Evolutionary conservation across 2,113 vertebrate genomes (phyloP), one percentile per base, ranked within the genome.

Genomic region (Hiodon tergisus): DNA sequence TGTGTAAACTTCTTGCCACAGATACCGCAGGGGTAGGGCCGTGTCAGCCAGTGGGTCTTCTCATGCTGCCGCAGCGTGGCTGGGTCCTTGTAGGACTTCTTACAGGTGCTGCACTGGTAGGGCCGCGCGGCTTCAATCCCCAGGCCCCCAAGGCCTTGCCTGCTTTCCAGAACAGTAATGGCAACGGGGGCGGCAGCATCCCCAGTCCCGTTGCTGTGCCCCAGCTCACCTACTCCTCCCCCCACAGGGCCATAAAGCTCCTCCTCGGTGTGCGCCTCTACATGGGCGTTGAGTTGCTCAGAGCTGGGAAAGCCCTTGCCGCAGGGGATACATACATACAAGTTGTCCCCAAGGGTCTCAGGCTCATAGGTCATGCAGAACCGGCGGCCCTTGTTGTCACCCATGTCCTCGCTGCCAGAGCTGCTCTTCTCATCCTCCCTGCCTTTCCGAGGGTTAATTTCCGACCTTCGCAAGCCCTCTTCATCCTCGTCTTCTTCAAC

Each of bases 1-100:
- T 99, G 97, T n/a, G 97, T 99, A 91, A 99, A 99, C 89, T 98
- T 99, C 89, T 99, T 98, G 81, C 97, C 97, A 10, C 97, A 99
- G 86, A 99, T 99, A 89, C 94, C 97, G 88, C 97, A 98, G 0
- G 97, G 97, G 85, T 99, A 99, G 0, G 97, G 97, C 31, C 97
- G 90, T 1, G 96, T 99, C 79, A 99, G 91, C 97, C 97, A 98
- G 88, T 99, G 97, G 63, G 96, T 98, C 89, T 99, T 99, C 90
- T 99, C 97, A 6, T 99, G 97, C 86, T 99, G 97, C 62, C 97
- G 89, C 83, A 99, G 82, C 4, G 97, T 99, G 84, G 97, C 97
- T 0, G 97, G 96, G 84, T 99, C 97, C 88, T 99, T 99, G 90
- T 99, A 99, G 85, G 96, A 95, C 86, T 98, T 98, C 13, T 98